These are phyloP conservation scores for Siniperca scherzeri DNA, from an alignment of 2,797 vertebrate genomes.

Conservation along the genomic window DNA sequence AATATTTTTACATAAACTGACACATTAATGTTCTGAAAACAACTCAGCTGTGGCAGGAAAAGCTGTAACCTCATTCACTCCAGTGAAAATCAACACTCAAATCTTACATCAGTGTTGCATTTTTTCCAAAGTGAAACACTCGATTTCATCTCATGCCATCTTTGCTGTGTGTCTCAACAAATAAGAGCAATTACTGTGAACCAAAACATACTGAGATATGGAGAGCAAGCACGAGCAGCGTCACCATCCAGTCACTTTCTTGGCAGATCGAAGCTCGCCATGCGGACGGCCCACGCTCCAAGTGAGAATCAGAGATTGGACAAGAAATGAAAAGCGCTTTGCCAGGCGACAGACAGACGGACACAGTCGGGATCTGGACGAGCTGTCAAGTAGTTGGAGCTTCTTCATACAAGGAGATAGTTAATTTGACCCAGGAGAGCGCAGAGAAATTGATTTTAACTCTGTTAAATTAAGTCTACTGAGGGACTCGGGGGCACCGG, in stretches of 20 bases:
- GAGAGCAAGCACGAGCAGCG: conserved; percentile 17
- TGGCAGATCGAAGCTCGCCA: conserved; percentile 60
- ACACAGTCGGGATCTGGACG: conserved; percentile 64
- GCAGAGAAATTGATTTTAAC: conserved; percentile 79
- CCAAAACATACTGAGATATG: conserved; percentile 49
- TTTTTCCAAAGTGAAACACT: conserved; percentile 38
- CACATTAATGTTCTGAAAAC: conserved; percentile 45
- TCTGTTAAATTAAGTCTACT: conserved; percentile 79
- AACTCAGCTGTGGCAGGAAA: conserved; percentile 29
- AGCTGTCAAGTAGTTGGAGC: conserved; percentile 69
- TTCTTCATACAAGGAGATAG: conserved; percentile 68
- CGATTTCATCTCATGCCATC: conserved; percentile 45
- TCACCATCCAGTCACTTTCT: conserved; percentile 47
- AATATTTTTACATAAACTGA: conserved; percentile 53
- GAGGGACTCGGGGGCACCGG: conserved; percentile 67
- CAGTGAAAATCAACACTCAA: conserved; percentile 17
- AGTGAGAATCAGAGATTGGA: conserved; percentile 56
- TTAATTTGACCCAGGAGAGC: conserved; percentile 77
- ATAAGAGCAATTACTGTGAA: conserved; percentile 68
- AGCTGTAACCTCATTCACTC: conserved; percentile 39
- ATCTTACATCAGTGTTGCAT: conserved; percentile 59
- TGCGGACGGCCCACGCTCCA: conserved; percentile 49
- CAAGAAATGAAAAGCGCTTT: conserved; percentile 45
- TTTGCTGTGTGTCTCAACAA: conserved; percentile 45
- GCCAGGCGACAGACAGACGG: conserved; percentile 65